phyloP scores from a whole-genome alignment of 1,140 invertebrate genomes.

The Frieseomelitta varia region DNA sequence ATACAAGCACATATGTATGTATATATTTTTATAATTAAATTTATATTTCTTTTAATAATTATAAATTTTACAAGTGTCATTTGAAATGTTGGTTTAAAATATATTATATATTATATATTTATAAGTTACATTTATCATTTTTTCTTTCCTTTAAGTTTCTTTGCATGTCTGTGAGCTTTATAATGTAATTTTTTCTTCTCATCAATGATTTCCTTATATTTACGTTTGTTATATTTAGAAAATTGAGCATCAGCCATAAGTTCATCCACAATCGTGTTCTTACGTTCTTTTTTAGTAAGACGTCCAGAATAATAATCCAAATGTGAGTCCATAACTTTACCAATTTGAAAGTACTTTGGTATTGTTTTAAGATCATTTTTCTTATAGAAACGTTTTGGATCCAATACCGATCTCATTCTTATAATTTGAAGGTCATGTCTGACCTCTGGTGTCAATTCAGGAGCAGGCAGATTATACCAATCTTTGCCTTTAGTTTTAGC shows the following conservation, averaged over 20 bases:
- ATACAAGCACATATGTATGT: no score
- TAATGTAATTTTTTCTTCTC: constrained; percentile 85
- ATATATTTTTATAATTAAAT: neutral
- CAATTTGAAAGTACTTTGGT: constrained; percentile 95
- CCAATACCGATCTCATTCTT: constrained; percentile 95
- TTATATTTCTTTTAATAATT: neutral
- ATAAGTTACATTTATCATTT: constrained; percentile 61
- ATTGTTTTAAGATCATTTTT: constrained; percentile 92
- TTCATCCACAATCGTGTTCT: constrained; percentile 95
- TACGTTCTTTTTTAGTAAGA: constrained; percentile 93
- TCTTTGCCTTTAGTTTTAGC: constrained; percentile 91
- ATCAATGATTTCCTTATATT: constrained; percentile 90
- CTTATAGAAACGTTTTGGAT: constrained; percentile 97
- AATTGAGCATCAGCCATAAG: constrained; percentile 94
- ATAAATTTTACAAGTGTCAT: neutral
- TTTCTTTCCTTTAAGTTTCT: constrained; percentile 82
- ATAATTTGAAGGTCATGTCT: constrained; percentile 93
- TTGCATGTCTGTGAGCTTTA: constrained; percentile 83
- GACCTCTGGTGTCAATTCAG: constrained; percentile 93
- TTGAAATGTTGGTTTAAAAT: neutral
- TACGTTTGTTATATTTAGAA: constrained; percentile 92
- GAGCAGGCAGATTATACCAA: constrained; percentile 94
- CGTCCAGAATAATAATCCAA: constrained; percentile 89
- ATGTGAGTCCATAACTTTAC: constrained; percentile 88
- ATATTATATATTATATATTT: no score